Conservation (phyloP, 2,113 vertebrate species). For the Puma concolor region DNA sequence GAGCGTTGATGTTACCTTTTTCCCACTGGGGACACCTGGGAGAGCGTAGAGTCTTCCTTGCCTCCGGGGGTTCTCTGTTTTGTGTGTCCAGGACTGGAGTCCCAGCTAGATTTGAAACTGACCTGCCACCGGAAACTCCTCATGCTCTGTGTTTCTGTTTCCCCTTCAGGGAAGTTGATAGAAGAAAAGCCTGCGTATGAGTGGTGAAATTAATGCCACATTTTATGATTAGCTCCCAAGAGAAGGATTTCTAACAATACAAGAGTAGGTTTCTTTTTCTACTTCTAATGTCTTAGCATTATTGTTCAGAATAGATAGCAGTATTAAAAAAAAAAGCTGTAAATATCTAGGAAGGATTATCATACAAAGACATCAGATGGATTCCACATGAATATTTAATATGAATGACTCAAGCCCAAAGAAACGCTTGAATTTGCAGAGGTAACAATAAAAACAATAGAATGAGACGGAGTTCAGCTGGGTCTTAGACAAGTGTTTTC, state of each 20-base stretch:
- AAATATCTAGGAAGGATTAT: background rate
- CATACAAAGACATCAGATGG: background rate
- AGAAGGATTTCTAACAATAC: background rate
- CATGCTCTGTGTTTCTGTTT: background rate
- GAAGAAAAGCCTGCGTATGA: background rate
- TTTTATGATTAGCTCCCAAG: background rate
- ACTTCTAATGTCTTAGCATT: background rate
- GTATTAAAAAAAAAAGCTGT: background rate
- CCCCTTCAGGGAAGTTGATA: background rate
- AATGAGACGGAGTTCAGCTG: background rate
- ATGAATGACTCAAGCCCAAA: background rate
- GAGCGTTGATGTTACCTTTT: background rate
- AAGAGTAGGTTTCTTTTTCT: background rate
- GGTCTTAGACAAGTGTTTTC: background rate
- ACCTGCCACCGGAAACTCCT: background rate
- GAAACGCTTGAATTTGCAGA: background rate
- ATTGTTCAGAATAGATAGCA: background rate
- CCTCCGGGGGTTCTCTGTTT: background rate
- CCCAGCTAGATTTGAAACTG: background rate
- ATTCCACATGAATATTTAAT: background rate
- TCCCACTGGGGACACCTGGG: background rate
- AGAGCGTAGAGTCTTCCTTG: background rate
- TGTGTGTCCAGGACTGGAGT: no score
- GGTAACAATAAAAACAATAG: background rate
- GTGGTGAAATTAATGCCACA: accelerated